A percentile compares a stretch with the other conserved stretches of the same genome.
Conservation (phyloP, 2,888 invertebrate genomes). For the Eudemis profundana region DNA sequence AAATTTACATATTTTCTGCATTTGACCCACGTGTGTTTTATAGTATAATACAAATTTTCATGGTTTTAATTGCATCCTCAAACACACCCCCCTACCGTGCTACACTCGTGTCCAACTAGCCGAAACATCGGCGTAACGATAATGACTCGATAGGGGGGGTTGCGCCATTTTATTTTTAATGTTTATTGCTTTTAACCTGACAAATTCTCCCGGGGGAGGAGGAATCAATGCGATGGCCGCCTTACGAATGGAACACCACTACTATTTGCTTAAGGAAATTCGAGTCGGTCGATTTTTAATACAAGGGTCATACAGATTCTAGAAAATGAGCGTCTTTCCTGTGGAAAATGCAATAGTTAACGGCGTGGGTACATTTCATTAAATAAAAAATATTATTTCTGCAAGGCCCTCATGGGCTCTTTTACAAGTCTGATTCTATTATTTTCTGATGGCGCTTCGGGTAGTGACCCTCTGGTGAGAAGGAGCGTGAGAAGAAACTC, state of each 20-base stretch:
- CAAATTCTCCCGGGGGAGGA: slow-evolving; percentile 75
- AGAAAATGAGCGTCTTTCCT: no score
- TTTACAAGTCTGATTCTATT: no score
- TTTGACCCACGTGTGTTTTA: not conserved
- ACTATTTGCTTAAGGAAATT: slow-evolving; percentile 59
- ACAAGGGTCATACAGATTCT: no score
- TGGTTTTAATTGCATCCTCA: slow-evolving; percentile 21
- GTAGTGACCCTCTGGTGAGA: no score
- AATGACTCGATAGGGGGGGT: slow-evolving; percentile 64
- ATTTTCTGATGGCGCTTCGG: no score
- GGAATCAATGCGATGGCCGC: slow-evolving; percentile 79
- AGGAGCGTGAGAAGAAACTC: no score
- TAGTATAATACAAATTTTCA: not conserved
- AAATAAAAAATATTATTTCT: no score
- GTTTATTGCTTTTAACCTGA: slow-evolving; percentile 80
- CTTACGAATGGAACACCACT: slow-evolving; percentile 54
- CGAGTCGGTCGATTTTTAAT: not conserved
- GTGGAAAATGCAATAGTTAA: no score
- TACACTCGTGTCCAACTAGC: slow-evolving; percentile 35
- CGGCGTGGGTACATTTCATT: no score
- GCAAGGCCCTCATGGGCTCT: no score
- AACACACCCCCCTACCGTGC: slow-evolving; percentile 15
- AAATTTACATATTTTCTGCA: no score
- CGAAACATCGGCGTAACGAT: slow-evolving; percentile 40
- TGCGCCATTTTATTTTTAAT: slow-evolving; percentile 82